A percentile compares a stretch with the other conserved stretches of the same genome.
Conservation (phyloP, 2,113 vertebrate genomes). For the Tapirus terrestris region DNA sequence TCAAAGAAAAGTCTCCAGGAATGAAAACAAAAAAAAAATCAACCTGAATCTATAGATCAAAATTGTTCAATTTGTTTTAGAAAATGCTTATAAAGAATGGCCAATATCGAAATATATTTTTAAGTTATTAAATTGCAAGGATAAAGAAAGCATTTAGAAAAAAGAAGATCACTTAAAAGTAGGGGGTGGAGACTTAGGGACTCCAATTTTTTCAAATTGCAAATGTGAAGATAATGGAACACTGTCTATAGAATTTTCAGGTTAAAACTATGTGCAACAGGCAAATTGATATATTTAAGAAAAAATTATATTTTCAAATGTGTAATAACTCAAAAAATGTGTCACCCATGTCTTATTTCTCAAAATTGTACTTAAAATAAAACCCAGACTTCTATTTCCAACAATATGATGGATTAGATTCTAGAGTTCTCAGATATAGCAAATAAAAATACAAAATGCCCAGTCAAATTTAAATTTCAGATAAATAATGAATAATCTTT, state of each 20-base stretch:
- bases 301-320: not conserved
- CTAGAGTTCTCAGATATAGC: not conserved
- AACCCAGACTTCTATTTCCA: constrained; percentile 34
- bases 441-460: not conserved
- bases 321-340: not conserved
- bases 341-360: not conserved
- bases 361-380: not conserved
- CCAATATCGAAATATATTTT: not conserved
- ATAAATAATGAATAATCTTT: not conserved
- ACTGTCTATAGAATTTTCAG: constrained; percentile 16
- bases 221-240: not conserved
- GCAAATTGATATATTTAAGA: not conserved
- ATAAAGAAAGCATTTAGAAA: not conserved
- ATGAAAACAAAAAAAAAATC: not conserved
- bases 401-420: not conserved
- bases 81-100: not conserved
- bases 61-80: constrained; percentile 13
- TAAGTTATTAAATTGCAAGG: not conserved
- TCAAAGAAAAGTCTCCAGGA: not conserved
- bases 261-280: not conserved
- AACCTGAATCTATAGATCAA: not conserved
- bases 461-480: constrained; percentile 39
- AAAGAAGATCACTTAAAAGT: not conserved
- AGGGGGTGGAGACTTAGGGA: not conserved
- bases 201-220: not conserved